phyloP scores from a whole-genome alignment of 2,888 invertebrate genomes.

The Thyatira batis region DNA sequence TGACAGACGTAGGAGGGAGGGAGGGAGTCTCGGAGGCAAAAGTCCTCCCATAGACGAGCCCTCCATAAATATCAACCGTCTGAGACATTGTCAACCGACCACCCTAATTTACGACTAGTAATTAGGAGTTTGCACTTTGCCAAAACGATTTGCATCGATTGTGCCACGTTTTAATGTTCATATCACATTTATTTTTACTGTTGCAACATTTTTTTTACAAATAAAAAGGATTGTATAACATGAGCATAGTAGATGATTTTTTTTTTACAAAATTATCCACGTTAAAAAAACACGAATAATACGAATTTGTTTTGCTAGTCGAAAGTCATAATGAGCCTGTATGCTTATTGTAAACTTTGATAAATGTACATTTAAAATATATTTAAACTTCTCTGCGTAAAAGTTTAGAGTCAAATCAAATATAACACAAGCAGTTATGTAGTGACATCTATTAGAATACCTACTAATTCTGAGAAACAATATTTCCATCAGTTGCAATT shows the following conservation, averaged over 20 bases:
- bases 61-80: constrained; percentile 78
- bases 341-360: too few relatives aligned
- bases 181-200: background rate
- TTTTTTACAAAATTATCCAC: too few relatives aligned
- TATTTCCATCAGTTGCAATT: too few relatives aligned
- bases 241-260: too few relatives aligned
- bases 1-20: constrained; percentile 50
- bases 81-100: constrained; percentile 80
- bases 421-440: background rate
- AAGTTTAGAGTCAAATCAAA: too few relatives aligned
- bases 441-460: background rate
- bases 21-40: constrained; percentile 44
- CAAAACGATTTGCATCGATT: constrained; percentile 81
- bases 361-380: too few relatives aligned
- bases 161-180: constrained; percentile 25
- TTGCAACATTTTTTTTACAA: too few relatives aligned
- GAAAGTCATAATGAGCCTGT: too few relatives aligned
- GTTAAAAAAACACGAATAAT: too few relatives aligned
- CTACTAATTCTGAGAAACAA: background rate
- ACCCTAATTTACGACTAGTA: constrained; percentile 81
- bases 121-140: constrained; percentile 82
- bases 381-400: too few relatives aligned
- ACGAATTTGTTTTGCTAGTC: too few relatives aligned
- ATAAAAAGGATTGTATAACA: background rate
- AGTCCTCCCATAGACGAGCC: constrained; percentile 58